Base-by-base conservation (phyloP, 2,797 vertebrate genomes). In the Sphenodon punctatus region DNA sequence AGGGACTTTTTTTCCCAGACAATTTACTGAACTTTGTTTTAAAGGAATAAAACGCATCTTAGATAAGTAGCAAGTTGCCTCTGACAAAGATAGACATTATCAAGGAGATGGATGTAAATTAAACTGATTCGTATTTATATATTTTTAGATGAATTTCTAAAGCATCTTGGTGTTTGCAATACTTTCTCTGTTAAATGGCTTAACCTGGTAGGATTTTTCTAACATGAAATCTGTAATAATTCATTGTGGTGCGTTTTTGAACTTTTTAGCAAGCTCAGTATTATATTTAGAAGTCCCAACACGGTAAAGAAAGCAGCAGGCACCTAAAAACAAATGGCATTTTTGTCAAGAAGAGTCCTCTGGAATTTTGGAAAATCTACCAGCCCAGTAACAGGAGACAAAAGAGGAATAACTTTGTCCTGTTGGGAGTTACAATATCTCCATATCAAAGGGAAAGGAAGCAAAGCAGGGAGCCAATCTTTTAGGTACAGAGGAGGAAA, bases 11-110 rank as follows among this genome's bases (percentile, higher is more conserved):
- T 84, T 94, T 91, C 8, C n/a, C 86, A 86, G 91, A 84, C 78
- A 88, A 77, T 92, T 93, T 94, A 65, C 85, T 61, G 64, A 81
- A 92, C 89, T 93, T 22, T 90, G 89, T 89, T 46, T 75, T 88
- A 67, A 88, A 70, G 85, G 22, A 55, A 30, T 19, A 4, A 23
- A 83, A 67, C 63, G 5, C 42, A 8, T n/a, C 36, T 67, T 2
- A 42, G 42, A 64, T 59, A 13, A 66, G 58, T 12, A 0, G 0
- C 27, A 30, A 17, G 2, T 10, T 45, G 12, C 46, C 27, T 36
- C 22, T 43, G 38, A 27, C 45, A 59, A 67, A 65, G 22, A 12
- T 36, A 36, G 58, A 14, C 36, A 30, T 4, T 19, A 58, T 34
- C 36, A 36, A 58, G 13, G 22, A 32, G 32, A 19, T 13, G 12